Conservation (phyloP, 2,888 invertebrate genomes). For the Stenichneumon culpator region DNA sequence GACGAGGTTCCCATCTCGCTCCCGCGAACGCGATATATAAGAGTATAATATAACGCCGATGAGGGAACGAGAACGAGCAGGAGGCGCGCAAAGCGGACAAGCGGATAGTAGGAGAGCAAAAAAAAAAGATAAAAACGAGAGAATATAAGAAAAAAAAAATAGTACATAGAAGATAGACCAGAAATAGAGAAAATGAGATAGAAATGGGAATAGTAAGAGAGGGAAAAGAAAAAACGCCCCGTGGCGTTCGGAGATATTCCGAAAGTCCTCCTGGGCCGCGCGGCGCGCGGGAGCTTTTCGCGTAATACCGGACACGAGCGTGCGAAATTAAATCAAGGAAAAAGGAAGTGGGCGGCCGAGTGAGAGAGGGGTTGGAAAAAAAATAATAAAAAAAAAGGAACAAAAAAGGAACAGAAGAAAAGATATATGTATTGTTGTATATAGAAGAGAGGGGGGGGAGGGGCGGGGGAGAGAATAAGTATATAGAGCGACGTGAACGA, state of each 20-base stretch:
- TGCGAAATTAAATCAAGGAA: slow-evolving; percentile 76
- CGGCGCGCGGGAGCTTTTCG: slow-evolving; percentile 65
- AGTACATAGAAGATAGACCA: slow-evolving; percentile 20
- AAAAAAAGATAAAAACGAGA: neutral
- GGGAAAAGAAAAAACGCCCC: slow-evolving; percentile 34
- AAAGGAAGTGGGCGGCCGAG: slow-evolving; percentile 62
- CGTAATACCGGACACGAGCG: slow-evolving; percentile 73
- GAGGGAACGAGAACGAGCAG: slow-evolving; percentile 14
- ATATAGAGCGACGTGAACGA: slow-evolving; percentile 46
- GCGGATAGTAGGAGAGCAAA: neutral
- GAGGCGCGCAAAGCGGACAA: slow-evolving; percentile 25
- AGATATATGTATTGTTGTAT: neutral
- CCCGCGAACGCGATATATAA: slow-evolving; percentile 13
- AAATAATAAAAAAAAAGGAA: slow-evolving; percentile 3
- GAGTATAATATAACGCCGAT: slow-evolving; percentile 9
- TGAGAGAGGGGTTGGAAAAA: slow-evolving; percentile 30
- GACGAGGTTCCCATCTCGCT: slow-evolving; percentile 26
- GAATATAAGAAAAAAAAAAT: slow-evolving; percentile 13
- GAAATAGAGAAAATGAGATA: slow-evolving; percentile 44
- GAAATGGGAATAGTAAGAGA: slow-evolving; percentile 29
- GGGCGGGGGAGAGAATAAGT: slow-evolving; percentile 14
- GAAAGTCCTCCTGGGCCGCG: slow-evolving; percentile 53
- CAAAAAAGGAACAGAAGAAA: slow-evolving; percentile 18
- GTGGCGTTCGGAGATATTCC: slow-evolving; percentile 60
- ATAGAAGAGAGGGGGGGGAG: slow-evolving; percentile 21